phyloP scores from a whole-genome alignment of 2,797 vertebrate genomes.

The Apogon talboti region DNA sequence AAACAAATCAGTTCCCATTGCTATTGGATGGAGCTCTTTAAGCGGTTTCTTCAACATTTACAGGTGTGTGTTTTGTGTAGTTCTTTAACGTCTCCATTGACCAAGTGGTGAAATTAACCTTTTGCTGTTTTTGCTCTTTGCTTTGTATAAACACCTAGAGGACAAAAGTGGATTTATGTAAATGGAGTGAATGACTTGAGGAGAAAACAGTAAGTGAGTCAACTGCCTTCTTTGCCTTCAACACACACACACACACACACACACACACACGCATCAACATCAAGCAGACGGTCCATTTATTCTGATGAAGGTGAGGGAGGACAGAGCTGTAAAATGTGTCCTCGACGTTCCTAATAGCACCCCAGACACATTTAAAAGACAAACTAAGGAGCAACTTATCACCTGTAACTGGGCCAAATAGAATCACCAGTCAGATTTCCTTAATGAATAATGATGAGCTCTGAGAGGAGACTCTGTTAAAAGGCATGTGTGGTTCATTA shows the following conservation, averaged over 20 bases:
- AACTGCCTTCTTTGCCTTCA: constrained; percentile 42
- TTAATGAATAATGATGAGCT: constrained; percentile 43
- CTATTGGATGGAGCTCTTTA: not conserved
- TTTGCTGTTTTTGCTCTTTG: constrained; percentile 42
- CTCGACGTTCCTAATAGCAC: constrained; percentile 35
- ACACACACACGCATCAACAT: too few species aligned
- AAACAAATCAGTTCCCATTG: constrained; percentile 4
- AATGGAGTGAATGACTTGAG: not conserved
- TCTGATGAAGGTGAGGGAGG: constrained; percentile 36
- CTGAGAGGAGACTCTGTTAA: constrained; percentile 14
- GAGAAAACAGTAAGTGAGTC: constrained; percentile 19
- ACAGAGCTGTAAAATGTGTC: constrained; percentile 45
- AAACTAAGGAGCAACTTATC: constrained; percentile 45
- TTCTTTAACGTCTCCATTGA: constrained; percentile 19
- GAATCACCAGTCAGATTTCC: constrained; percentile 16
- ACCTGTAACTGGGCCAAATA: constrained; percentile 44
- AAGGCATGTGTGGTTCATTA: not conserved
- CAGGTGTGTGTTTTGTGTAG: constrained; percentile 7
- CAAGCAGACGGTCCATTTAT: constrained; percentile 33
- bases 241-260: not conserved
- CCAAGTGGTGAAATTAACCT: constrained; percentile 61
- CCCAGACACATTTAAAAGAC: constrained; percentile 50
- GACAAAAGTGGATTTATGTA: constrained; percentile 59
- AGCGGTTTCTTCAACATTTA: not conserved
- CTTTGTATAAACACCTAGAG: constrained; percentile 48